These are phyloP conservation scores for Murina feae DNA, from an alignment of 2,113 vertebrate species.

Conservation along the genomic window DNA sequence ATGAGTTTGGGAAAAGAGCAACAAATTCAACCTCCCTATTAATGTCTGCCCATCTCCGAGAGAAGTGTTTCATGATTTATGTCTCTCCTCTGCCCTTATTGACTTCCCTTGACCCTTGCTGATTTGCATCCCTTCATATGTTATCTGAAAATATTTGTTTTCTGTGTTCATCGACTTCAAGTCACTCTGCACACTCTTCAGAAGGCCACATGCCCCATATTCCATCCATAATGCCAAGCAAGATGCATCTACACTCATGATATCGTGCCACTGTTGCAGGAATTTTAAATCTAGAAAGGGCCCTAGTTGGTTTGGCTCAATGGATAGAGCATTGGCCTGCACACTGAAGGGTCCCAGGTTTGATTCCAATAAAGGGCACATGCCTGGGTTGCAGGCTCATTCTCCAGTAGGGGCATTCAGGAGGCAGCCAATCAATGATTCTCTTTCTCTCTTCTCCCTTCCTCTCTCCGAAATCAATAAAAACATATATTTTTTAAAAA, in stretches of 20 bases:
- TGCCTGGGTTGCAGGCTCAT: too few species aligned
- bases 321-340: too few species aligned
- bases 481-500: background rate
- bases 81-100: background rate
- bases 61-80: background rate
- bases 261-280: background rate
- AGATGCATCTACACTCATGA: background rate
- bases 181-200: background rate
- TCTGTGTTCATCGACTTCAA: background rate
- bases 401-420: too few species aligned
- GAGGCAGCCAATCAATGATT: too few species aligned
- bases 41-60: background rate
- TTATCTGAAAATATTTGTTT: background rate
- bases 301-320: too few species aligned
- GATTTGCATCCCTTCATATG: background rate
- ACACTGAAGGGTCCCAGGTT: too few species aligned
- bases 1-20: background rate
- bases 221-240: background rate
- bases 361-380: too few species aligned
- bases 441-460: too few species aligned
- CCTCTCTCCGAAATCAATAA: too few species aligned
- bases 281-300: background rate
- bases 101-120: background rate
- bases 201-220: background rate
- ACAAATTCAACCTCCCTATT: background rate